Evolutionary conservation across 2,888 invertebrate genomes (phyloP).

Genomic region (Cybosia mesomella): DNA sequence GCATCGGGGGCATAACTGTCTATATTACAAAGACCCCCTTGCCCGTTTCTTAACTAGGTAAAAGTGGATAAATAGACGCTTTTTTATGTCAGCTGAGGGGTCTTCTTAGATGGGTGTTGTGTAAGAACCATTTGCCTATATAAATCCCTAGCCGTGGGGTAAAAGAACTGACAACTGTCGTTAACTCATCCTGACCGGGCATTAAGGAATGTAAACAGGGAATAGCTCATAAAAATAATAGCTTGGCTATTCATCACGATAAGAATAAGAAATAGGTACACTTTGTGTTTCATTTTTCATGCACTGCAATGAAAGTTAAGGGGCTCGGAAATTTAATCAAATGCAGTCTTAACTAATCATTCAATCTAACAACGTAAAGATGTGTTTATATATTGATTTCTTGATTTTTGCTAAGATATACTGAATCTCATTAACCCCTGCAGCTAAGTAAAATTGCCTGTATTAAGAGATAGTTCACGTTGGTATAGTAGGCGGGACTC

Average conservation of each 20-base stretch:
- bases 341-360: too few relatives aligned
- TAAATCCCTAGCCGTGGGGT: slow-evolving; percentile 71
- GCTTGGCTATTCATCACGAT: slow-evolving; percentile 62
- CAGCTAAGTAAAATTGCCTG: too few relatives aligned
- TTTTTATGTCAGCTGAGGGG: slow-evolving; percentile 49
- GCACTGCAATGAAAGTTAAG: slow-evolving; percentile 29
- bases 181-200: slow-evolving; percentile 79
- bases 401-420: neutral
- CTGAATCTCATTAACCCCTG: too few relatives aligned
- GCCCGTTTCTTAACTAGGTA: slow-evolving; percentile 23
- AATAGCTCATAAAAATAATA: slow-evolving; percentile 75
- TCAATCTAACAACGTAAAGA: too few relatives aligned
- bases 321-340: slow-evolving; percentile 9
- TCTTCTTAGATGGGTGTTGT: slow-evolving; percentile 60
- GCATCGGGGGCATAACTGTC: slow-evolving; percentile 62
- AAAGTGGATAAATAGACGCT: slow-evolving; percentile 23
- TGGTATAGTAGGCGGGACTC: neutral
- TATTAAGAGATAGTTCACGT: too few relatives aligned
- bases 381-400: neutral
- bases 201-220: slow-evolving; percentile 80
- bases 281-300: slow-evolving; percentile 36
- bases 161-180: slow-evolving; percentile 82
- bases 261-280: slow-evolving; percentile 47
- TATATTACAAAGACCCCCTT: slow-evolving; percentile 56
- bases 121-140: slow-evolving; percentile 64